Evolutionary conservation across 2,797 vertebrate species (phyloP).

Genomic region (Smutsia temminckii): DNA sequence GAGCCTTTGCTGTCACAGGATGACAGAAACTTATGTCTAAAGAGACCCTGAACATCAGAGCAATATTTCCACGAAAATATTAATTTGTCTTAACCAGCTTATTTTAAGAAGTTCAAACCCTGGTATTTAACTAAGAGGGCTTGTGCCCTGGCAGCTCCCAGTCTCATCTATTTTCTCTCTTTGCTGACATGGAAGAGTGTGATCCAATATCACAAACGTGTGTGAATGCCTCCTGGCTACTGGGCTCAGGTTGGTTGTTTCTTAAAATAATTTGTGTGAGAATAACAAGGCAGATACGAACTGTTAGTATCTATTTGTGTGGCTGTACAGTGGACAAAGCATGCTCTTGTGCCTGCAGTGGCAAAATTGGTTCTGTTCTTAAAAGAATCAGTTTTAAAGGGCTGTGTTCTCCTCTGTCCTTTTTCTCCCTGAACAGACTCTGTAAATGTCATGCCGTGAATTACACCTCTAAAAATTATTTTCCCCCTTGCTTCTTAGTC

Average conservation of each 20-base stretch:
- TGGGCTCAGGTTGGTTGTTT: neutral
- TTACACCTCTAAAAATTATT: constrained; percentile 41
- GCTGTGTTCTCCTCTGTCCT: neutral
- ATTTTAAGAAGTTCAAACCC: neutral
- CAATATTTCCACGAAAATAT: constrained; percentile 30
- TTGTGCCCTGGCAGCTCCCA: neutral
- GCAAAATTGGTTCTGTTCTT: constrained; percentile 1
- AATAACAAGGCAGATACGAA: neutral
- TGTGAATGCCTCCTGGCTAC: neutral
- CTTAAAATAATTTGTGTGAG: constrained; percentile 38
- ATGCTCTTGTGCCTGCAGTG: neutral
- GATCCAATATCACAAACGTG: neutral
- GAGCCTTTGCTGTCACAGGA: neutral
- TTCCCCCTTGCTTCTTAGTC: constrained; percentile 85
- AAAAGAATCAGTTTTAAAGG: neutral
- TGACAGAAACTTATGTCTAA: neutral
- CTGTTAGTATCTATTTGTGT: neutral
- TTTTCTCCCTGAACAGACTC: neutral
- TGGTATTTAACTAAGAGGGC: neutral
- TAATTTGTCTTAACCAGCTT: constrained; percentile 17
- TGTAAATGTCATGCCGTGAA: constrained; percentile 37
- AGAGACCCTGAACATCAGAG: neutral
- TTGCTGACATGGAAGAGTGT: neutral
- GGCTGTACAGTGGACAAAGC: neutral
- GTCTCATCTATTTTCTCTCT: neutral